Conservation (phyloP, 2,797 vertebrate genomes). For the Danio kyathit region DNA sequence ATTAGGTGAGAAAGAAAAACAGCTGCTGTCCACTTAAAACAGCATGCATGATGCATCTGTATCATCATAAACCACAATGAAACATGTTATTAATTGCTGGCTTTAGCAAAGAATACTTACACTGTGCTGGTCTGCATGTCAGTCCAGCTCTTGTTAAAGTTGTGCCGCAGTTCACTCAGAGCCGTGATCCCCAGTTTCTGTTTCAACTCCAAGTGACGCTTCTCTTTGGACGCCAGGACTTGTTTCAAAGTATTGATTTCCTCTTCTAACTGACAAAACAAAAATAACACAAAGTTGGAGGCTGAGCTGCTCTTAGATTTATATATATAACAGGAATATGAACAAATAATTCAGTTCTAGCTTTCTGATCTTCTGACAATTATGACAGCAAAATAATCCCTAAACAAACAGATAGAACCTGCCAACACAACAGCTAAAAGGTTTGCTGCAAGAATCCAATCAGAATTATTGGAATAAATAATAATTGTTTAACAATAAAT, state of each 20-base stretch:
- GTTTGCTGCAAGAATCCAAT: no score
- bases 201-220: slow-evolving; percentile 89
- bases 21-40: not conserved
- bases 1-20: not conserved
- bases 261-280: slow-evolving; percentile 88
- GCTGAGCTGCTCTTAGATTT: not conserved
- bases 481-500: no score
- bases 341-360: not conserved
- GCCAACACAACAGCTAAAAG: no score
- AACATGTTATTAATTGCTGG: not conserved
- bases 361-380: no score
- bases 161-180: slow-evolving; percentile 90
- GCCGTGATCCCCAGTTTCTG: slow-evolving; percentile 91
- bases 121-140: slow-evolving; percentile 93
- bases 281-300: slow-evolving; percentile 16
- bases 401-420: no score
- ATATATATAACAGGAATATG: not conserved
- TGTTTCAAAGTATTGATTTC: slow-evolving; percentile 95
- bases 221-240: slow-evolving; percentile 95
- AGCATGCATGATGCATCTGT: not conserved
- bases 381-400: no score
- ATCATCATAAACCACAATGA: not conserved
- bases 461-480: no score
- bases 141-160: slow-evolving; percentile 93
- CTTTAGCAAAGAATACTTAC: slow-evolving; percentile 81